Evolutionary conservation across 2,797 vertebrate genomes (phyloP).

Genomic region (Rhynchonycteris naso): DNA sequence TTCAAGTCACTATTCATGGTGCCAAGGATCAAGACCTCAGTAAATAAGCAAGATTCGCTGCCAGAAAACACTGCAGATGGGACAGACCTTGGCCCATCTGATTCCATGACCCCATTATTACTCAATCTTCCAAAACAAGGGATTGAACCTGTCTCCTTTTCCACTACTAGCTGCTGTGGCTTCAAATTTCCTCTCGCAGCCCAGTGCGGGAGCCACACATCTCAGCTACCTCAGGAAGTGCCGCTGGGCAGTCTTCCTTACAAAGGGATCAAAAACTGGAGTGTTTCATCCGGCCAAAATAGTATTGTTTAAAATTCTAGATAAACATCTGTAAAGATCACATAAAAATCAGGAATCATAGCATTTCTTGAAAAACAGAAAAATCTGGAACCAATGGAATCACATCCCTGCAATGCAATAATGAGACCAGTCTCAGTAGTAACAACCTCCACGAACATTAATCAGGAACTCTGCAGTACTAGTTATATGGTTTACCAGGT

Average conservation of each 20-base stretch:
- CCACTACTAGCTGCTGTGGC: background rate
- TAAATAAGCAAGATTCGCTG: background rate
- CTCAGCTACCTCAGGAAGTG: background rate
- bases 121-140: background rate
- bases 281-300: constrained; percentile 2
- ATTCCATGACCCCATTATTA: background rate
- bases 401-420: background rate
- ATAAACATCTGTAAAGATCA: constrained; percentile 1
- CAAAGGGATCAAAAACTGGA: constrained; percentile 14
- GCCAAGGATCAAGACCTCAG: background rate
- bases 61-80: background rate
- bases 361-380: constrained; percentile 18
- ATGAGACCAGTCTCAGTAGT: background rate
- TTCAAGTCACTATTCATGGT: background rate
- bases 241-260: background rate
- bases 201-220: background rate
- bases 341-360: background rate
- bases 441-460: background rate
- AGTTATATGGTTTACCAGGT: background rate
- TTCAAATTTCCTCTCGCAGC: background rate
- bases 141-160: constrained; percentile 2
- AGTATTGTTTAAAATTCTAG: background rate
- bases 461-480: background rate
- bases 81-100: background rate
- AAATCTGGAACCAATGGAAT: background rate